phyloP scores from a whole-genome alignment of 35 echinoderm and acorn worm species.

The Apostichopus californicus region DNA sequence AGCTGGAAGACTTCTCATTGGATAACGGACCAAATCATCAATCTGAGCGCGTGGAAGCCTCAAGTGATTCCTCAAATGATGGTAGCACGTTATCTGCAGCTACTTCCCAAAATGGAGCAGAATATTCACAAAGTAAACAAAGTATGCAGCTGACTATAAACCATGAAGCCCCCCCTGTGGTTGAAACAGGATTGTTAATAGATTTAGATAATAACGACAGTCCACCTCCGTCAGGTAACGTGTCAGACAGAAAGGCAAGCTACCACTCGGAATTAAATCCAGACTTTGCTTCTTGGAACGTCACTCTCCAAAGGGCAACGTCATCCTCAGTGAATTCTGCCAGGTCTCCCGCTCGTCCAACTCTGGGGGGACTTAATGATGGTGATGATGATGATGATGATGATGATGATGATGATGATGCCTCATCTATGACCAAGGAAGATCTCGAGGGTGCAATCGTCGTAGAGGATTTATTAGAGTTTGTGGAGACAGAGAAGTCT shows the following conservation, averaged over 20 bases:
- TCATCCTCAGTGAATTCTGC: neutral
- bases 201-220: neutral
- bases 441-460: neutral
- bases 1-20: neutral
- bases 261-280: neutral
- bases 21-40: neutral
- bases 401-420: neutral
- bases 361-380: neutral
- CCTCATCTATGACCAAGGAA: neutral
- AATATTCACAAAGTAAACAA: neutral
- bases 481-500: constrained; percentile 1
- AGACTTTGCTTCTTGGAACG: constrained; percentile 40
- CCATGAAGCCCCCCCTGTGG: neutral
- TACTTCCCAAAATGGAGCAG: neutral
- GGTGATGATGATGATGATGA: neutral
- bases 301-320: constrained; percentile 12
- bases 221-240: neutral
- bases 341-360: neutral
- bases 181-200: constrained; percentile 10
- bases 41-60: neutral
- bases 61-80: neutral
- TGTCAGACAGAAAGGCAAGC: neutral
- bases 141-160: neutral
- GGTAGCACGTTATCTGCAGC: neutral
- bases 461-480: constrained; percentile 1